A percentile compares a stretch with the other conserved stretches of the same genome.
Conservation (phyloP, 2,113 vertebrate species). For the Opisthocomus hoazin region DNA sequence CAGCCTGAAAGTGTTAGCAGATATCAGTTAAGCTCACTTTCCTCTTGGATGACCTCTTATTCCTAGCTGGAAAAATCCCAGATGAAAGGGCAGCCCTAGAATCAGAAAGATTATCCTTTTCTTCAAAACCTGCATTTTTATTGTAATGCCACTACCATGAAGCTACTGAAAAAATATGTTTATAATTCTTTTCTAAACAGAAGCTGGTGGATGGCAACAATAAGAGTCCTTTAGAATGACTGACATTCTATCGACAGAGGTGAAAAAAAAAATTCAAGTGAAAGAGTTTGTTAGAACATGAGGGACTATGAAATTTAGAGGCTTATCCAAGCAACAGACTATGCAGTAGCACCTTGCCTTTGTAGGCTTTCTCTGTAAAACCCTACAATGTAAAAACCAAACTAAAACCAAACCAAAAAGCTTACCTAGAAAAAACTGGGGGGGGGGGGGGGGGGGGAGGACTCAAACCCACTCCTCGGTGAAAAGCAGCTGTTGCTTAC, state of each 20-base stretch:
- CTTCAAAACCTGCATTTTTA: not conserved
- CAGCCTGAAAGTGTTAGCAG: not conserved
- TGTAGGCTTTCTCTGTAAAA: not conserved
- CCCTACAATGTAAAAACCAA: not conserved
- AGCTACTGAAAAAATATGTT: not conserved
- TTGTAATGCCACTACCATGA: not conserved
- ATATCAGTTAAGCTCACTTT: not conserved
- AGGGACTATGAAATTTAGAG: not conserved
- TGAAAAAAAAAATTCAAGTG: not conserved
- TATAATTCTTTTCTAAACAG: not conserved
- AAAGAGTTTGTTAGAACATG: not conserved
- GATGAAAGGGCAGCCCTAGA: not conserved
- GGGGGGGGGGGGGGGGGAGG: too few species aligned
- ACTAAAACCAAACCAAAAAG: not conserved
- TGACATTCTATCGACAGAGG: not conserved
- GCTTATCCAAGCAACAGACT: not conserved
- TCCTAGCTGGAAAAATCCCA: not conserved
- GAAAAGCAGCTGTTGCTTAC: not conserved
- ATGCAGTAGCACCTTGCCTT: not conserved
- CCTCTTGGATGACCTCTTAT: not conserved
- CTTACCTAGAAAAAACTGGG: too few species aligned
- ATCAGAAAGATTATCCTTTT: not conserved
- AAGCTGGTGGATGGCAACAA: not conserved
- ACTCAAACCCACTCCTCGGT: rapidly evolving
- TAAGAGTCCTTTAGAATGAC: not conserved